Base-by-base conservation (phyloP, 2,113 vertebrate species). In the Tursiops truncatus region DNA sequence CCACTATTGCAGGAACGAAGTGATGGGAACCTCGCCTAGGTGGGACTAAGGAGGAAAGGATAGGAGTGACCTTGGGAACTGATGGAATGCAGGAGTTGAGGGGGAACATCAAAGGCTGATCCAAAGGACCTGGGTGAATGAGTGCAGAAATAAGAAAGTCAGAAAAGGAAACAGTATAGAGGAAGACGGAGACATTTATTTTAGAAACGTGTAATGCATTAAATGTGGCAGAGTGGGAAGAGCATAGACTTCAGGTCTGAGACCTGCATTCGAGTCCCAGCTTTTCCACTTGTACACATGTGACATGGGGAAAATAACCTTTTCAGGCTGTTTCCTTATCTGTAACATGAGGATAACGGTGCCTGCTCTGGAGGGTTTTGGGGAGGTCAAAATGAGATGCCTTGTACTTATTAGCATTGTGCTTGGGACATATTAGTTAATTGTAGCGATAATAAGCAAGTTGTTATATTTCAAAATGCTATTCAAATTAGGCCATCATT, bases 381-480 rank as follows among this genome's bases (percentile, higher is more conserved):
- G 8, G 63, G 10, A 63, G 31, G 38, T 92, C 5, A 83, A n/a
- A 79, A 81, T 71, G 53, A 93, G 26, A 92, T 70, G 11, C 6
- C 21, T 36, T 25, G 10, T 36, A 82, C 18, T 79, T 79, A 83
- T 73, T 79, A 83, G 5, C 14, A 44, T 13, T 79, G 21, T 92
- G 21, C 6, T 44, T 76, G 25, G 31, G 6, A 44, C 33, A 33
- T 41, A 21, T 41, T 91, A 89, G 5, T 7, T 86, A 67, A 84
- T 26, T 84, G 1, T n/a, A 89, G 18, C 5, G 44, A 60, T 18
- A 60, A 33, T 68, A 83, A 60, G 21, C 6, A 25, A 87, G 6
- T 71, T 93, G 26, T 47, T 83, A 7, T 67, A 76, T 96, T 80
- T 92, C 26, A 97, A 82, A 86, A 90, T 76, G 38, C 20, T 41